Conservation (phyloP, 1,140 invertebrate species). For the Pseudomyrmex flavicornis region DNA sequence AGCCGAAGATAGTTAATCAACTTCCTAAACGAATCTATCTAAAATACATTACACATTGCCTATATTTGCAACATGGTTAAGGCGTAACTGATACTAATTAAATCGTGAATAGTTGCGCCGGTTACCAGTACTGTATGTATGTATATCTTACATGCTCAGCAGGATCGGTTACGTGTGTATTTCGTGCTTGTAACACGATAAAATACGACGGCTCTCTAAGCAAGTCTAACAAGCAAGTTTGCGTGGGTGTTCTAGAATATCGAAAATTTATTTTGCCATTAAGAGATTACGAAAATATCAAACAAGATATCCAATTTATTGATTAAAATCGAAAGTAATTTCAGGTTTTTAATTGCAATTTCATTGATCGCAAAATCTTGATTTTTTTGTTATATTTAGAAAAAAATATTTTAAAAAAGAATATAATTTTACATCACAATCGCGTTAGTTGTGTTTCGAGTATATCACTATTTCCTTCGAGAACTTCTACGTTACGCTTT, state of each 20-base stretch:
- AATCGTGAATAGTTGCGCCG: constrained; percentile 63
- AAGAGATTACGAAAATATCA: constrained; percentile 8
- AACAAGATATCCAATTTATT: background rate
- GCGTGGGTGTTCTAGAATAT: background rate
- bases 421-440: no score
- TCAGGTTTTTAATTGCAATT: no score
- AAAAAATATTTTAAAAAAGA: no score
- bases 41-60: constrained; percentile 26
- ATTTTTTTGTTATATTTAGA: no score
- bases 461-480: background rate
- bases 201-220: constrained; percentile 56
- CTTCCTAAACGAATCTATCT: constrained; percentile 29
- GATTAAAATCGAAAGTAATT: background rate
- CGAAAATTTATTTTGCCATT: constrained; percentile 3
- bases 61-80: constrained; percentile 70
- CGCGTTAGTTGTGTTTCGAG: no score
- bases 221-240: constrained; percentile 52
- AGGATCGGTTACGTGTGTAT: constrained; percentile 58
- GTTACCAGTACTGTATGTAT: constrained; percentile 32
- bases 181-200: constrained; percentile 68
- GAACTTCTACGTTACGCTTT: background rate
- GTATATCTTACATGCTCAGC: constrained; percentile 63
- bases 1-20: constrained; percentile 27
- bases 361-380: no score
- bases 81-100: constrained; percentile 77